These are phyloP conservation scores for Pluvialis apricaria DNA, from an alignment of 2,113 vertebrate genomes.

Conservation along the genomic window DNA sequence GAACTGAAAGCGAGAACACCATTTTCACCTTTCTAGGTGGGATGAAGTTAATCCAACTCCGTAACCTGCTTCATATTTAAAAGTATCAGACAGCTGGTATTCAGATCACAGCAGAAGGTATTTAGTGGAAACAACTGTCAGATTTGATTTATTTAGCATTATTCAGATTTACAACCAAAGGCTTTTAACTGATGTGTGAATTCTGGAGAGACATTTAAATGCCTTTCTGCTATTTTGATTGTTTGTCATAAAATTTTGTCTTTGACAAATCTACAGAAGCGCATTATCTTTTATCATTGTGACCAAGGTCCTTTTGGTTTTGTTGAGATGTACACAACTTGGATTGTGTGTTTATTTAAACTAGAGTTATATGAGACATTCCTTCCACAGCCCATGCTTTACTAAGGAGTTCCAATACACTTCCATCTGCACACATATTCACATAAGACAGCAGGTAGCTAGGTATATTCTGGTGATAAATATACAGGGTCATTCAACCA, in stretches of 20 bases:
- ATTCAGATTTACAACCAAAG: constrained; percentile 53
- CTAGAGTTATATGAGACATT: neutral
- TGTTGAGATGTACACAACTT: neutral
- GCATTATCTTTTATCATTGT: neutral
- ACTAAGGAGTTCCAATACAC: neutral
- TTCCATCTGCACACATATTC: neutral
- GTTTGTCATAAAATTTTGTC: neutral
- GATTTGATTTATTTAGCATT: constrained; percentile 67
- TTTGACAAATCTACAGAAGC: neutral
- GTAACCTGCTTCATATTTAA: constrained; percentile 38
- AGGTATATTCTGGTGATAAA: neutral
- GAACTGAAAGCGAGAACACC: constrained; percentile 55
- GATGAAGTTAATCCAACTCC: constrained; percentile 58
- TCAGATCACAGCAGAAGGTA: constrained; percentile 61
- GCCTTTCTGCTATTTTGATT: constrained; percentile 14
- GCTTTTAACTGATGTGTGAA: constrained; percentile 46
- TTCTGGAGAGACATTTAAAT: constrained; percentile 44
- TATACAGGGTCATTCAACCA: neutral
- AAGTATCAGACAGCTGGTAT: constrained; percentile 63
- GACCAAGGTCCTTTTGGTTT: neutral
- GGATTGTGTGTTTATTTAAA: neutral
- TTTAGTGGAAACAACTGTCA: constrained; percentile 63
- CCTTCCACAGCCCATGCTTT: neutral
- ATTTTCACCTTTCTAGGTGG: constrained; percentile 69
- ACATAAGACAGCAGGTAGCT: neutral